These are phyloP conservation scores for Zaprionus inermis DNA, from an alignment of 1,140 invertebrate species.

Conservation along the genomic window DNA sequence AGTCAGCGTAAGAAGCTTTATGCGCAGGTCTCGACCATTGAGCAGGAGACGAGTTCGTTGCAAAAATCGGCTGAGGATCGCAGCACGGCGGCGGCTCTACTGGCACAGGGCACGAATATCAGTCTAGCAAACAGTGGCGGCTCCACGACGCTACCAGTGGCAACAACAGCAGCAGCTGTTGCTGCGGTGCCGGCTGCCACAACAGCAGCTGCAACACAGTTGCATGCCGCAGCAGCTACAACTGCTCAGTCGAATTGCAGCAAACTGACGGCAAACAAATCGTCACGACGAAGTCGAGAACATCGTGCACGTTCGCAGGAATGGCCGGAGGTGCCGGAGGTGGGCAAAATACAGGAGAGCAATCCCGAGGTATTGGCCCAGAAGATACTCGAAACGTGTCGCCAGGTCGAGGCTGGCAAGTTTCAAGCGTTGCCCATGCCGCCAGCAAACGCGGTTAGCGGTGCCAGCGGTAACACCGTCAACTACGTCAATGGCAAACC, in stretches of 20 bases:
- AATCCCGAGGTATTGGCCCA: constrained; percentile 95
- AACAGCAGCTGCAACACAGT: constrained; percentile 32
- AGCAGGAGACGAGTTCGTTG: constrained; percentile 90
- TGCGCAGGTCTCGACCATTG: constrained; percentile 89
- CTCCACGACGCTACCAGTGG: constrained; percentile 39
- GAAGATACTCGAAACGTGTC: constrained; percentile 94
- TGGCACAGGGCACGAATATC: constrained; percentile 82
- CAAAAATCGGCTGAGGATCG: constrained; percentile 89
- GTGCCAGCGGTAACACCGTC: constrained; percentile 7
- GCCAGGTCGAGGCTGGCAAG: constrained; percentile 93
- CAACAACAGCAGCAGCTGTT: constrained; percentile 12
- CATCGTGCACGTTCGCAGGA: constrained; percentile 92
- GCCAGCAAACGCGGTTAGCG: not conserved
- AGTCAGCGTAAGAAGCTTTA: constrained; percentile 92
- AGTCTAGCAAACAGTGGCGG: constrained; percentile 68
- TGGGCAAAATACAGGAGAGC: constrained; percentile 95
- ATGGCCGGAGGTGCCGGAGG: constrained; percentile 95
- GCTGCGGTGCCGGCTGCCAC: constrained; percentile 37
- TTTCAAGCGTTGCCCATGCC: constrained; percentile 81
- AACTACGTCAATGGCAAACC: constrained; percentile 37
- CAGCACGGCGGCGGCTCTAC: constrained; percentile 85
- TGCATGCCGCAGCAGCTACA: constrained; percentile 1
- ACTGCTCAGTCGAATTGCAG: constrained; percentile 56
- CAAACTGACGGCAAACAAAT: constrained; percentile 78
- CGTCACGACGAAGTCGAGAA: constrained; percentile 88